Conservation (phyloP, 2,888 invertebrate species). For the Melanostoma mellinum region DNA sequence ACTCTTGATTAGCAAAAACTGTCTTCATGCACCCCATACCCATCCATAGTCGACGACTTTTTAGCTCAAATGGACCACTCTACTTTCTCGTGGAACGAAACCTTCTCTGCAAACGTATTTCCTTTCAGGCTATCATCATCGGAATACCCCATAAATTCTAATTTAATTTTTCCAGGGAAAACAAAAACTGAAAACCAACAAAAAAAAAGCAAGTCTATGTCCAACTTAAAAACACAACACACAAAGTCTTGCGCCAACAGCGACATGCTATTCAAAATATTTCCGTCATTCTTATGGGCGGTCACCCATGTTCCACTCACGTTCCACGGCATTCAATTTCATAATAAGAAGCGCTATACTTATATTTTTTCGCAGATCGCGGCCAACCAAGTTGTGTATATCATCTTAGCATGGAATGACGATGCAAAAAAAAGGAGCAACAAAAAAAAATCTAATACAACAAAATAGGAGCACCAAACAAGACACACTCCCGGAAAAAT, state of each 20-base stretch:
- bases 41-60: no score
- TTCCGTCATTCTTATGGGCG: conserved; percentile 73
- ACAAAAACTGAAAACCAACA: conserved; percentile 2
- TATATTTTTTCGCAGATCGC: conserved; percentile 24
- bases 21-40: no score
- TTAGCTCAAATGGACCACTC: no score
- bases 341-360: conserved; percentile 66
- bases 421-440: conserved; percentile 18
- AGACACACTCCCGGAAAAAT: conserved; percentile 53
- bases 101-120: conserved; percentile 15
- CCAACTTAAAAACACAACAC: conserved; percentile 17
- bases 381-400: conserved; percentile 62
- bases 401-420: conserved; percentile 52
- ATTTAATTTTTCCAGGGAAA: conserved; percentile 34
- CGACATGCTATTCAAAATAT: conserved; percentile 71
- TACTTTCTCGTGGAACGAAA: neutral
- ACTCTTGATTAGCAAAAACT: no score
- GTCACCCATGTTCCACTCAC: conserved; percentile 71
- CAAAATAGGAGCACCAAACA: conserved; percentile 22
- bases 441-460: neutral
- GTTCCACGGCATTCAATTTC: conserved; percentile 63
- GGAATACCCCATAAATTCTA: conserved; percentile 66
- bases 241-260: conserved; percentile 33
- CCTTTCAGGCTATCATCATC: conserved; percentile 59
- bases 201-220: neutral